phyloP scores from a whole-genome alignment of 30 jellyfish, hydroid and myxozoan species.

The Aurelia sp. region DNA sequence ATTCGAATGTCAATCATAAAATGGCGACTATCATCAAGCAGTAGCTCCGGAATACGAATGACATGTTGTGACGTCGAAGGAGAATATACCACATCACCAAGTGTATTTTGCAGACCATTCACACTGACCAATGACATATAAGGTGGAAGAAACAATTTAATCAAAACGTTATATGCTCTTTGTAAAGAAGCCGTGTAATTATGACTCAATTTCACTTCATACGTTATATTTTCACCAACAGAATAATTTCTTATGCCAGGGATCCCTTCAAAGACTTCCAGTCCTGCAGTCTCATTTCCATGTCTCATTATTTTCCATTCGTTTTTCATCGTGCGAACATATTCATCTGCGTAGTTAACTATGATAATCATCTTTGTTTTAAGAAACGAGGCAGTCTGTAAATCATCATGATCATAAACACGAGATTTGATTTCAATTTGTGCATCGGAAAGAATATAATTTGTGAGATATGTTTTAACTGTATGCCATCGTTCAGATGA shows the following conservation, averaged over 20 bases:
- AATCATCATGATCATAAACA: slow-evolving; percentile 30
- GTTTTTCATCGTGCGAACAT: background rate
- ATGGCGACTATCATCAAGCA: background rate
- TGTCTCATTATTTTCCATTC: background rate
- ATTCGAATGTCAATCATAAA: slow-evolving; percentile 9
- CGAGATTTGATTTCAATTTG: slow-evolving; percentile 3
- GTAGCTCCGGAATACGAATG: slow-evolving; percentile 22
- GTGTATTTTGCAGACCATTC: slow-evolving; percentile 19
- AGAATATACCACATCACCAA: slow-evolving; percentile 8
- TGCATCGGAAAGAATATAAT: slow-evolving; percentile 39
- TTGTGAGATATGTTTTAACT: background rate
- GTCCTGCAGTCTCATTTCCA: slow-evolving; percentile 34
- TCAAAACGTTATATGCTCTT: slow-evolving; percentile 46
- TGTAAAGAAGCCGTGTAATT: background rate
- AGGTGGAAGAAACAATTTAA: slow-evolving; percentile 35
- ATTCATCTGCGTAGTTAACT: slow-evolving; percentile 31
- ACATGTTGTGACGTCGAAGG: slow-evolving; percentile 37
- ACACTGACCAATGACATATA: slow-evolving; percentile 21
- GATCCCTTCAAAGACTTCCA: background rate
- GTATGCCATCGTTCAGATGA: slow-evolving; percentile 5
- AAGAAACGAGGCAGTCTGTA: slow-evolving; percentile 2
- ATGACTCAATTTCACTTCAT: slow-evolving; percentile 1
- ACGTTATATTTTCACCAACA: slow-evolving; percentile 48
- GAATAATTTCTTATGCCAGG: background rate
- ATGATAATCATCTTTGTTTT: background rate